Evolutionary conservation across 2,797 vertebrate genomes (phyloP).

Genomic region (Melopsittacus undulatus): DNA sequence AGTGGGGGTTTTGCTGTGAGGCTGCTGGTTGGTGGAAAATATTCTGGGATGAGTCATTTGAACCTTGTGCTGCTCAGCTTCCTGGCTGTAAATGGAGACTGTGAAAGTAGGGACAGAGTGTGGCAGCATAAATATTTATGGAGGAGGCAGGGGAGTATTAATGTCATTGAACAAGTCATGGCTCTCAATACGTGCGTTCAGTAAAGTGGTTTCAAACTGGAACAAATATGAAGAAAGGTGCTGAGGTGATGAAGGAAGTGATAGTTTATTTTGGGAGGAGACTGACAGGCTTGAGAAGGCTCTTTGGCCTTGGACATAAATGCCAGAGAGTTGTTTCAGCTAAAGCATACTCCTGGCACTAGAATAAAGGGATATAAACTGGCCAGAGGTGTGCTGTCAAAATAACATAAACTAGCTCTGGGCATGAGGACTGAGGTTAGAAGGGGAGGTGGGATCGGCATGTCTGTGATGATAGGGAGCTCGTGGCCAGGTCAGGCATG

Average conservation of each 20-base stretch:
- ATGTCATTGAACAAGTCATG: background rate
- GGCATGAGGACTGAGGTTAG: background rate
- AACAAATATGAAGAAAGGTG: background rate
- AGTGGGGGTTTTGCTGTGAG: rapidly evolving
- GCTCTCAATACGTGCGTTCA: rapidly evolving
- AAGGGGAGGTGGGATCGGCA: background rate
- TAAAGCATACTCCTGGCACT: background rate
- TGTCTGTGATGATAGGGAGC: rapidly evolving
- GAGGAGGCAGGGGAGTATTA: background rate
- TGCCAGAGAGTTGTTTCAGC: background rate
- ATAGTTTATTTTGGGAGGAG: background rate
- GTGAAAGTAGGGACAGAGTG: background rate
- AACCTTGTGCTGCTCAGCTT: background rate
- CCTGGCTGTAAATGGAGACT: background rate
- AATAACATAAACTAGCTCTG: background rate
- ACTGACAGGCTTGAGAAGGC: background rate
- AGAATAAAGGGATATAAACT: background rate
- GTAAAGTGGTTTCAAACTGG: background rate
- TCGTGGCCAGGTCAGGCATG: background rate
- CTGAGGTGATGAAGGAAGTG: background rate
- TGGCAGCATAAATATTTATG: background rate
- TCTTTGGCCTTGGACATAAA: background rate
- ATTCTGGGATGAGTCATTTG: background rate
- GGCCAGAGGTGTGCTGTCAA: background rate
- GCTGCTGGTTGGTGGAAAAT: background rate